Conservation (phyloP, 2,797 vertebrate species). For the Chaetophractus vellerosus region DNA sequence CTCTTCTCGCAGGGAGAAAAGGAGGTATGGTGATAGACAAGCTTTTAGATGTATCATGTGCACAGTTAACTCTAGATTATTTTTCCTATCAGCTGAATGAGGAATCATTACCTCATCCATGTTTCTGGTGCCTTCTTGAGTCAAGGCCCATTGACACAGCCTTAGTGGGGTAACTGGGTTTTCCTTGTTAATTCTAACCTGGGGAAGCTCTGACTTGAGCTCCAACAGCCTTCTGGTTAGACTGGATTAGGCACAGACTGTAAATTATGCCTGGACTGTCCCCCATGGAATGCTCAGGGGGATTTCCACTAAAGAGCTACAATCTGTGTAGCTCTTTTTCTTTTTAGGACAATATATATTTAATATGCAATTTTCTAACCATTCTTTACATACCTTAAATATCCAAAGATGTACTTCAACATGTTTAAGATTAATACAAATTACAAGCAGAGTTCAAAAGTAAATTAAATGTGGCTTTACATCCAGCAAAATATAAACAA, state of each 20-base stretch:
- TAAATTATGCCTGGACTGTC: not conserved
- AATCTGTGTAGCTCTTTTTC: not conserved
- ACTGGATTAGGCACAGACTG: not conserved
- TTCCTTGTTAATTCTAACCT: not conserved
- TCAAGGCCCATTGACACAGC: not conserved
- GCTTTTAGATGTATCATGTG: not conserved
- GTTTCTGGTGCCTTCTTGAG: not conserved
- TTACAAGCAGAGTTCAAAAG: constrained; percentile 29
- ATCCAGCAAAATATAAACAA: constrained; percentile 46
- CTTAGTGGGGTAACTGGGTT: not conserved
- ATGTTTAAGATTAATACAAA: constrained; percentile 23
- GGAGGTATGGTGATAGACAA: not conserved
- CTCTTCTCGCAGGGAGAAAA: not conserved
- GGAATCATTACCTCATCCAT: not conserved
- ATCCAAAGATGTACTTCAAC: not conserved
- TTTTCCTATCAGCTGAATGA: not conserved
- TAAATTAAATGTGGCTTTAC: constrained; percentile 35
- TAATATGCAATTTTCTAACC: not conserved
- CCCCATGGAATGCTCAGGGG: not conserved
- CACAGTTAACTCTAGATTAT: not conserved
- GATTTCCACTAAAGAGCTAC: not conserved
- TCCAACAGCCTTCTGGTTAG: not conserved
- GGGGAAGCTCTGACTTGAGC: not conserved
- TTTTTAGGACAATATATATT: not conserved
- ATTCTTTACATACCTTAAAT: not conserved